A percentile compares a stretch with the other conserved stretches of the same genome.
phyloP scores from a whole-genome alignment of 2,797 vertebrate genomes.

The Pristis pectinata region DNA sequence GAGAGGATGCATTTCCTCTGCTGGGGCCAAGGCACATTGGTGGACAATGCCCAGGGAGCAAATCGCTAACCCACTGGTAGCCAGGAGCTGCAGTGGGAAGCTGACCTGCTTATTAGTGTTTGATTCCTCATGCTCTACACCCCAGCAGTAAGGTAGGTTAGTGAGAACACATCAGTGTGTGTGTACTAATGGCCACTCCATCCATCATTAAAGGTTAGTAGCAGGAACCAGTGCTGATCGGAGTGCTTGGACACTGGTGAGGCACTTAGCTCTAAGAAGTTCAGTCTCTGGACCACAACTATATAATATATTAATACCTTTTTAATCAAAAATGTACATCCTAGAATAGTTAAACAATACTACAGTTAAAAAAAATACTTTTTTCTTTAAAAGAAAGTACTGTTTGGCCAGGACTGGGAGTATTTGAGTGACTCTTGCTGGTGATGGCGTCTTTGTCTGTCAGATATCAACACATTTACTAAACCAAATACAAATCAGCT shows the following conservation, averaged over 20 bases:
- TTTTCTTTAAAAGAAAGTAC: not conserved
- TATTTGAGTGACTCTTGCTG: not conserved
- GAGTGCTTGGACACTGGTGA: not conserved
- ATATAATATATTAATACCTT: not conserved
- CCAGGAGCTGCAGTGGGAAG: too few species aligned
- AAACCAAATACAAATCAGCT: not conserved
- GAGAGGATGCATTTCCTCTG: not conserved
- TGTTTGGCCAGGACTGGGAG: too few species aligned
- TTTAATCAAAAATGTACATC: conserved; percentile 6
- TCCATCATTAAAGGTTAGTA: not conserved
- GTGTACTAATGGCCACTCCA: not conserved
- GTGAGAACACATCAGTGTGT: not conserved
- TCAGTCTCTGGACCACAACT: not conserved
- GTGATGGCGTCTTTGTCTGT: not conserved
- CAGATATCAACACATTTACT: too few species aligned
- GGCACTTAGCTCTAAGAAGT: not conserved
- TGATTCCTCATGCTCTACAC: not conserved
- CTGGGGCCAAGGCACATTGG: too few species aligned
- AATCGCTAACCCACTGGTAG: too few species aligned
- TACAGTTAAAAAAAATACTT: not conserved
- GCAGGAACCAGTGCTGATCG: not conserved
- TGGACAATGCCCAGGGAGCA: too few species aligned
- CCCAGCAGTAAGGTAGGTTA: not conserved
- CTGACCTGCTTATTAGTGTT: not conserved
- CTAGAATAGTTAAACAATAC: not conserved